Conservation (phyloP, 2,888 invertebrate species). For the Drosophila kambysellisi region DNA sequence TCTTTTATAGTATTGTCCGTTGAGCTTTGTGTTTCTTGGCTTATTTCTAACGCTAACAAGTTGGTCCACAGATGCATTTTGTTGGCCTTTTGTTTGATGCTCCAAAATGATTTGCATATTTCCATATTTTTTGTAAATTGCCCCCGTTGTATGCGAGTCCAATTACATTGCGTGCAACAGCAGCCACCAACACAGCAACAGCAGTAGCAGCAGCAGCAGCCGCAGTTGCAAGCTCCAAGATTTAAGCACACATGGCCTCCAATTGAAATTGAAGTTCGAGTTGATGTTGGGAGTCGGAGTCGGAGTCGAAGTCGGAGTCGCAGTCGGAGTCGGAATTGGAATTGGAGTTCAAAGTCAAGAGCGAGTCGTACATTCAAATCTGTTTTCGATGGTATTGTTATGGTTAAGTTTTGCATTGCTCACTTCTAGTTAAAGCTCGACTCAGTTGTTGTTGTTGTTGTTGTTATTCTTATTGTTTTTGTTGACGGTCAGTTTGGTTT, state of each 20-base stretch:
- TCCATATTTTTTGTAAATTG: conserved; percentile 76
- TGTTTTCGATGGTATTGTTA: conserved; percentile 57
- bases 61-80: conserved; percentile 18
- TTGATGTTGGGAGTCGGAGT: conserved; percentile 12
- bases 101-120: conserved; percentile 75
- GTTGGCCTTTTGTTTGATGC: conserved; percentile 70
- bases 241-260: conserved; percentile 59
- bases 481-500: conserved; percentile 40
- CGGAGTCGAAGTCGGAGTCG: not conserved
- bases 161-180: conserved; percentile 74
- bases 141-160: conserved; percentile 55
- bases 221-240: conserved; percentile 52
- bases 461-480: conserved; percentile 24
- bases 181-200: conserved; percentile 12
- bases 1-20: not conserved
- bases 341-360: conserved; percentile 61
- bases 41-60: conserved; percentile 50
- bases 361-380: conserved; percentile 62
- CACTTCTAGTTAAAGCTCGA: conserved; percentile 59
- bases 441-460: conserved; percentile 19
- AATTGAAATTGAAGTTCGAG: conserved; percentile 34
- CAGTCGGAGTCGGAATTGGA: conserved; percentile 21
- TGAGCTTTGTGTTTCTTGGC: conserved; percentile 4
- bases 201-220: conserved; percentile 29
- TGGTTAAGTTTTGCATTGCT: conserved; percentile 36